Conservation (phyloP, 2,888 invertebrate species). For the Drymonia ruficornis region DNA sequence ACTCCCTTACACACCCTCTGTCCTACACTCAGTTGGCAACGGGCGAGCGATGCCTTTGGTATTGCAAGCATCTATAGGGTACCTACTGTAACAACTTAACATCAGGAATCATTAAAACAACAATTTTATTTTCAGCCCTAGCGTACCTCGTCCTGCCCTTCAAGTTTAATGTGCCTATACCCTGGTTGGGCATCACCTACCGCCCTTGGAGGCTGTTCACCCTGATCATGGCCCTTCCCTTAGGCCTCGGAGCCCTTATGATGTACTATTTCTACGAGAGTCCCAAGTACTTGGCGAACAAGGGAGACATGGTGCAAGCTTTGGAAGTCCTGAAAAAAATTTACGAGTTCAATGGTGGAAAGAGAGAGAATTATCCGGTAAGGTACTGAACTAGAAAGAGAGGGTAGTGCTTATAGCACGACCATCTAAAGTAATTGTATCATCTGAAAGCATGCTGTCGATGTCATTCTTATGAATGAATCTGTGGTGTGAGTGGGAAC, state of each 20-base stretch:
- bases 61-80: too few species aligned
- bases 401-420: too few species aligned
- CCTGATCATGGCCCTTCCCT: constrained; percentile 57
- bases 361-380: constrained; percentile 50
- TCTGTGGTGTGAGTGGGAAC: too few species aligned
- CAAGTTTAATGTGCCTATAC: constrained; percentile 58
- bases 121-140: constrained; percentile 67
- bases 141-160: constrained; percentile 87
- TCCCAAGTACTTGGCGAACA: constrained; percentile 88
- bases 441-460: too few species aligned
- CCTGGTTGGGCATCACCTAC: constrained; percentile 74
- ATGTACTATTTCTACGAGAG: constrained; percentile 87
- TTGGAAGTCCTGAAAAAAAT: constrained; percentile 62
- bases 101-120: too few species aligned
- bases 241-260: constrained; percentile 81
- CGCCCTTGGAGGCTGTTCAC: constrained; percentile 90
- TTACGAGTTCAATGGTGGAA: constrained; percentile 52
- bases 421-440: too few species aligned
- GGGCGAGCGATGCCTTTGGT: too few species aligned
- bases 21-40: too few species aligned
- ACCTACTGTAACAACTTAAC: too few species aligned
- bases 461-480: too few species aligned
- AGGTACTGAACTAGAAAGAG: constrained; percentile 9
- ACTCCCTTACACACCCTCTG: too few species aligned
- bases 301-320: constrained; percentile 83